Base-by-base conservation (phyloP, 2,888 invertebrate species). In the Ellobium chinense region DNA sequence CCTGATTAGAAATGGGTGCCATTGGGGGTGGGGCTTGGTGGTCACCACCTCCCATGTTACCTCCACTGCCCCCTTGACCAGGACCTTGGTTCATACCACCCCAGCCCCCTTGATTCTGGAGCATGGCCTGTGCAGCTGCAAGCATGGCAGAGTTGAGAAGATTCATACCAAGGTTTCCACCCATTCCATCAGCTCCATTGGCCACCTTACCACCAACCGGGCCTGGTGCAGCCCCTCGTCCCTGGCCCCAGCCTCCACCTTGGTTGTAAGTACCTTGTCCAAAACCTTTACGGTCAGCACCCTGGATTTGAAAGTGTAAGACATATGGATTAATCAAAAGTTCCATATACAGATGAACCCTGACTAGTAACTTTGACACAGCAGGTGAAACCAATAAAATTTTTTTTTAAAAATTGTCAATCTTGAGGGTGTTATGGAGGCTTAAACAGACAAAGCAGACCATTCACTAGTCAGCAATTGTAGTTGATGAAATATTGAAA, bases 121-220 rank as follows among this genome's bases (percentile, higher is more conserved):
- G 85, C 75, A 90, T 87, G 62, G 90, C 90, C 82, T 90, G 90
- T 29, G 90, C 90, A 34, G 90, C 90, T 5, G 90, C 90, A 60
- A 90, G 80, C 89, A 90, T 89, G 24, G 90, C 90, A 24, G 89
- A 87, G 78, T 89, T 89, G 9, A 90, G 79, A 75, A 89, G 86
- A 78, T 89, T 89, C 89, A 89, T 90, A 34, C 89, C 89, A 78
- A 89, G 82, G 65, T 88, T 89, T 29, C 79, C 81, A 5, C 81
- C 81, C 39, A 78, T 58, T 37, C 73, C 81, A 37, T 82, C 82
- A 31, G 79, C 69, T 37, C 84, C 83, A 56, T 82, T 84, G 27
- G 78, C 78, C 62, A 68, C 66, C 36, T 81, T 81, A 60, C 83
- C 82, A 54, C 75, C 75, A 58, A 73, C 81, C 27, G 69, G 74